Base-by-base conservation (phyloP, 2,797 vertebrate species). In the Eutrigla gurnardus region DNA sequence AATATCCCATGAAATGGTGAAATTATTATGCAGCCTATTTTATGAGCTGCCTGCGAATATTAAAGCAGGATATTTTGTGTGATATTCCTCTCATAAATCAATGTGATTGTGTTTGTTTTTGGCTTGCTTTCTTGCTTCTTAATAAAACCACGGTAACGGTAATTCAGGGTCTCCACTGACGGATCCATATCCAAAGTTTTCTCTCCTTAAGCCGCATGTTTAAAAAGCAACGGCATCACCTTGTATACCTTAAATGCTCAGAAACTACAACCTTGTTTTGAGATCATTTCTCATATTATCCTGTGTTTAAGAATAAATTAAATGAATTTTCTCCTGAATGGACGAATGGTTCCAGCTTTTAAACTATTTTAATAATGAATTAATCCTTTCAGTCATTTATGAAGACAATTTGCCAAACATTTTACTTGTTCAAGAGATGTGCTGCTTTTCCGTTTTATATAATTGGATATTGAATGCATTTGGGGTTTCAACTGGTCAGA, bases 1-100 rank as follows among this genome's bases (percentile, higher is more conserved):
- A 98, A 99, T 98, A 98, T 96, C 96, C 96, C 97, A 98, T 98
- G 97, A 99, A 98, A 98, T 97, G 95, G 96, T 96, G 91, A 95
- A 96, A 97, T 97, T 96, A 97, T 97, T 96, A 97, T 95, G 94
- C 95, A 91, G 93, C 94, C 90, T 89, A 67, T 96, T 97, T 96
- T 96, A 96, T 92, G 95, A 96, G 95, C 94, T 95, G 90, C 88
- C 86, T 91, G 92, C 93, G 94, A 96, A 96, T 96, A 96, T 96
- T 96, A 94, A 95, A 95, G 83, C 89, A 88, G 84, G 89, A 87
- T 89, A 87, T 86, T 91, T 90, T 86, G 82, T 86, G 80, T 81
- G 80, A 80, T 65, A 40, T 84, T 69, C 78, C 73, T 32, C 74
- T 47, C 49, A 86, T 93, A 88, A 88, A 92, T 92, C 80, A 88